Evolutionary conservation across 1,140 invertebrate genomes (phyloP).

Genomic region (Heliconius hermathena): DNA sequence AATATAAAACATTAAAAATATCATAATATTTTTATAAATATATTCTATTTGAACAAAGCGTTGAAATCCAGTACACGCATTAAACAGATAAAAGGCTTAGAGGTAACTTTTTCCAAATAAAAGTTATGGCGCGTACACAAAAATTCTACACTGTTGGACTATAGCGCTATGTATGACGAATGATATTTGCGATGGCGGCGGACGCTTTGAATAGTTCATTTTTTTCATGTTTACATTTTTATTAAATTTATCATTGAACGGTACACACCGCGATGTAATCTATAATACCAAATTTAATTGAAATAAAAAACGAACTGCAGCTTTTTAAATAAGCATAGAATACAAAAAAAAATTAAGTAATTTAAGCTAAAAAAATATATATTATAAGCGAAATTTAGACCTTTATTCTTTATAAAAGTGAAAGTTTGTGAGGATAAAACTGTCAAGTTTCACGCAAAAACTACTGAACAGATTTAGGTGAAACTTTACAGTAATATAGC

Average conservation of each 20-base stretch:
- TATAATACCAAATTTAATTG: no score
- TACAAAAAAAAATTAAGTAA: neutral
- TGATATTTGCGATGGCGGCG: conserved; percentile 33
- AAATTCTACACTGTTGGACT: conserved; percentile 33
- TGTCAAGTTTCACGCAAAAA: no score
- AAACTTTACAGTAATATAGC: neutral
- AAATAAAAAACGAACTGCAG: no score
- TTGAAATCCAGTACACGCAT: conserved; percentile 14
- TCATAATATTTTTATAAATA: conserved; percentile 14
- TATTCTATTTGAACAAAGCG: conserved; percentile 19
- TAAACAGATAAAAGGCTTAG: conserved; percentile 22
- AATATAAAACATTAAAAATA: neutral
- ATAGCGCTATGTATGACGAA: conserved; percentile 35
- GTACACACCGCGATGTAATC: no score
- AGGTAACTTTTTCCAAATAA: conserved; percentile 39
- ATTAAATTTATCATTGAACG: neutral
- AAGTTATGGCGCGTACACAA: conserved; percentile 38
- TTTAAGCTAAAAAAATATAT: neutral
- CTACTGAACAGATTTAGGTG: neutral
- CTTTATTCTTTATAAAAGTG: neutral
- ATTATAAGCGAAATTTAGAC: neutral
- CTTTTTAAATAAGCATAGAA: no score
- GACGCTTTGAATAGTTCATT: conserved; percentile 24
- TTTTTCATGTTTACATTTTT: conserved; percentile 29
- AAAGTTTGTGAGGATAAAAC: no score